Evolutionary conservation across 2,888 invertebrate species (phyloP), one percentile per base, ranked within the genome.

Genomic region (Polymixis flavicincta): DNA sequence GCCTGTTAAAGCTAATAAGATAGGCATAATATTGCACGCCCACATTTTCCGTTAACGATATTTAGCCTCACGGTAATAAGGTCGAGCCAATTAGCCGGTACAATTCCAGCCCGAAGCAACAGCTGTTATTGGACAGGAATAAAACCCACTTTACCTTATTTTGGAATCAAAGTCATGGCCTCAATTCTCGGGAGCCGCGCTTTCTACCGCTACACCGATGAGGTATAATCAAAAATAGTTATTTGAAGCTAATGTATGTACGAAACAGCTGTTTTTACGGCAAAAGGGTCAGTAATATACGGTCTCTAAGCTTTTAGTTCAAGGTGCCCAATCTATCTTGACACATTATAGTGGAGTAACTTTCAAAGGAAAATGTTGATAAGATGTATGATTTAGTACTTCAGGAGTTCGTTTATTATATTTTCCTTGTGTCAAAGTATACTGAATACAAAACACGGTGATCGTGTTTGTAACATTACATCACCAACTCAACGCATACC

Each of bases 401-500:
- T 52, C 19, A 37, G 55, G 17, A 63, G 14, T 13, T 54, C 7
- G 48, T 74, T 74, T 52, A 0, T 4, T 45, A 37, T 54, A 32
- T 60, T 55, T 42, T 45, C n/a, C n/a, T 7, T 9, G 19, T 52
- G 22, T 48, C 69, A 54, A 76, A 9, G 19, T 48, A 76, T 4
- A 45, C 28, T 71, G 63, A 37, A 37, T 25, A 68, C n/a, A 54
- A 65, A 65, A 73, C 48, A 61, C 60, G 64, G 57, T 64, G 77
- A 61, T 63, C 55, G 45, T 37, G 37, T 59, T 7, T 65, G 59
- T 65, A 69, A 55, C n/a, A 63, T 84, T 76, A 75, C 74, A 78
- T 80, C 80, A 86, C 71, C 63, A 28, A 66, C 60, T 52, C 52
- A 63, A 32, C 19, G 25, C 57, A 59, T 69, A 64, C 79, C 67